These are phyloP conservation scores for Aspiorhynchus laticeps DNA, from an alignment of 2,113 vertebrate genomes.

Conservation along the genomic window DNA sequence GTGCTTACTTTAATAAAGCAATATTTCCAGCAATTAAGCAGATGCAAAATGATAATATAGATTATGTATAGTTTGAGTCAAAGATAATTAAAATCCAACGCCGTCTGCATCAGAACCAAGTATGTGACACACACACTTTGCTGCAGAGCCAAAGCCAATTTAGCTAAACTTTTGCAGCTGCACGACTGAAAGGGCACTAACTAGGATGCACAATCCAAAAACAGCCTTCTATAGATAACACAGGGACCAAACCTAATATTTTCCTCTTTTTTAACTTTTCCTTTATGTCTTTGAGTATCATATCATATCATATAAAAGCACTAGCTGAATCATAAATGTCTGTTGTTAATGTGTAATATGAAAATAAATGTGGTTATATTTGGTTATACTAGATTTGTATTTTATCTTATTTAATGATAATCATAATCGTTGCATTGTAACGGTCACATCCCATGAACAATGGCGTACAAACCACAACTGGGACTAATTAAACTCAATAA, in stretches of 20 bases:
- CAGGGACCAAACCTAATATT: not conserved
- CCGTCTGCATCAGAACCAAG: slow-evolving; percentile 40
- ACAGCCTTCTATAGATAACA: slow-evolving; percentile 38
- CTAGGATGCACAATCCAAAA: slow-evolving; percentile 48
- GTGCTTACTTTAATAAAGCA: slow-evolving; percentile 6
- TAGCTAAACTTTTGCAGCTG: slow-evolving; percentile 55
- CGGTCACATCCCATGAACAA: too few species aligned
- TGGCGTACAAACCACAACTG: too few species aligned
- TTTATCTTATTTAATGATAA: too few species aligned
- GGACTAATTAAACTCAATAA: too few species aligned
- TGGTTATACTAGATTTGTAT: too few species aligned
- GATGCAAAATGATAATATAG: not conserved
- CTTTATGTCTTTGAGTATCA: not conserved
- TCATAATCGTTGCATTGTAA: too few species aligned
- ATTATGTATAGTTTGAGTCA: not conserved
- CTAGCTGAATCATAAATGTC: too few species aligned
- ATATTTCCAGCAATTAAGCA: not conserved
- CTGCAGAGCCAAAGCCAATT: slow-evolving; percentile 48
- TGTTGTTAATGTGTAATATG: too few species aligned
- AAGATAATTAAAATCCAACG: slow-evolving; percentile 23
- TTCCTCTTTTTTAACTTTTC: slow-evolving; percentile 9
- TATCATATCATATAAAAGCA: too few species aligned
- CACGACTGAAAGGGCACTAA: slow-evolving; percentile 47
- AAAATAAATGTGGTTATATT: too few species aligned
- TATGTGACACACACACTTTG: slow-evolving; percentile 40